Conservation (phyloP, 2,113 vertebrate species). For the Agelaius phoeniceus region DNA sequence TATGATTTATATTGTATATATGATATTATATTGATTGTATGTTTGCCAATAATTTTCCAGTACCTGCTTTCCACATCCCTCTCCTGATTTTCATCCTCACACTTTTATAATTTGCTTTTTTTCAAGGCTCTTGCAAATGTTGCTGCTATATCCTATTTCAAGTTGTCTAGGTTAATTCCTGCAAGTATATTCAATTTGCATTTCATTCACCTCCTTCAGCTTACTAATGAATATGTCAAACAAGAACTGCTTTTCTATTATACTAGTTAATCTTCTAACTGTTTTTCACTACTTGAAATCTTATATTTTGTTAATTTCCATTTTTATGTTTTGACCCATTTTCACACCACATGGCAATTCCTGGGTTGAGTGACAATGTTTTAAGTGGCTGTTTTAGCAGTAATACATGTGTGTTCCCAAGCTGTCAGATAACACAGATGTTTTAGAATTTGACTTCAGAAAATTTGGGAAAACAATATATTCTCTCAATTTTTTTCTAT, state of each 20-base stretch:
- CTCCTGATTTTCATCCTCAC: not conserved
- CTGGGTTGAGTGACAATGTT: not conserved
- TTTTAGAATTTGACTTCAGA: not conserved
- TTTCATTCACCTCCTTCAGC: not conserved
- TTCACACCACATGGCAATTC: not conserved
- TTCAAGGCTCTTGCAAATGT: not conserved
- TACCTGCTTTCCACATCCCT: not conserved
- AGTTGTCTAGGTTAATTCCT: not conserved
- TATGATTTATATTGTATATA: not conserved
- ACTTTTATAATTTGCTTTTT: not conserved
- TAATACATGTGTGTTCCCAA: not conserved
- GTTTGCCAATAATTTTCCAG: not conserved
- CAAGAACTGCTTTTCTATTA: not conserved
- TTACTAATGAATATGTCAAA: not conserved
- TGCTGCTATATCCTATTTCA: not conserved
- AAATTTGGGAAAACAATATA: not conserved
- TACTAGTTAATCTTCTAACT: not conserved
- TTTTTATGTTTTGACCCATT: not conserved
- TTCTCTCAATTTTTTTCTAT: not conserved
- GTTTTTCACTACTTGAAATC: not conserved
- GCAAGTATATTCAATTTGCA: not conserved
- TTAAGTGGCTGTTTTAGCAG: not conserved
- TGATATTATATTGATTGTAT: not conserved
- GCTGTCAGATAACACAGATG: not conserved
- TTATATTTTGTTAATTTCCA: not conserved